Conservation (phyloP, 2,888 invertebrate species). For the Chloroclystis v-ata region DNA sequence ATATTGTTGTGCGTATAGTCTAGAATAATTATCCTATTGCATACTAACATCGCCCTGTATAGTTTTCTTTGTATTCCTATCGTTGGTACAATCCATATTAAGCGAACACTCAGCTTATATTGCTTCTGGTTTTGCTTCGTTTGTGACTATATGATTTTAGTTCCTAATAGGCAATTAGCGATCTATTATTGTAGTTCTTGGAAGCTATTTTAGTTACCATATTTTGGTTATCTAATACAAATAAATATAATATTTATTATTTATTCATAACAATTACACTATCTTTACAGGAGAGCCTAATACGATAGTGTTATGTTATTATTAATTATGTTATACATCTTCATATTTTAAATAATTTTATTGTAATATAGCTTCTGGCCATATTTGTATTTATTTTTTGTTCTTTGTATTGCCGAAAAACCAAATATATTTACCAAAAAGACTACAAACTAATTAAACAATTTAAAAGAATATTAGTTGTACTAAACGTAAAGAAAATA, state of each 20-base stretch:
- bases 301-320: no score
- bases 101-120: slow-evolving; percentile 46
- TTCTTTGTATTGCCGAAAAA: no score
- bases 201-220: not conserved
- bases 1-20: no score
- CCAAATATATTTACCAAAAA: no score
- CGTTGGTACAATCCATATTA: slow-evolving; percentile 64
- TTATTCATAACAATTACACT: not conserved
- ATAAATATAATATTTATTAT: not conserved
- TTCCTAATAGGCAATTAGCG: slow-evolving; percentile 14
- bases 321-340: no score
- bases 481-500: not conserved
- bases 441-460: no score
- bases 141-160: slow-evolving; percentile 14
- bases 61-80: slow-evolving; percentile 35
- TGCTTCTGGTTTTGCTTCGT: slow-evolving; percentile 45
- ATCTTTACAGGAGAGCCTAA: no score
- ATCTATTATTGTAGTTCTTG: not conserved
- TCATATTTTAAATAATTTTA: no score
- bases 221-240: not conserved
- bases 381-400: no score
- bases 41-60: slow-evolving; percentile 25
- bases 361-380: no score
- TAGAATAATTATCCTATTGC: no score
- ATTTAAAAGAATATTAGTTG: not conserved